Conservation (phyloP, 2,888 invertebrate species). For the Trichogramma evanescens region DNA sequence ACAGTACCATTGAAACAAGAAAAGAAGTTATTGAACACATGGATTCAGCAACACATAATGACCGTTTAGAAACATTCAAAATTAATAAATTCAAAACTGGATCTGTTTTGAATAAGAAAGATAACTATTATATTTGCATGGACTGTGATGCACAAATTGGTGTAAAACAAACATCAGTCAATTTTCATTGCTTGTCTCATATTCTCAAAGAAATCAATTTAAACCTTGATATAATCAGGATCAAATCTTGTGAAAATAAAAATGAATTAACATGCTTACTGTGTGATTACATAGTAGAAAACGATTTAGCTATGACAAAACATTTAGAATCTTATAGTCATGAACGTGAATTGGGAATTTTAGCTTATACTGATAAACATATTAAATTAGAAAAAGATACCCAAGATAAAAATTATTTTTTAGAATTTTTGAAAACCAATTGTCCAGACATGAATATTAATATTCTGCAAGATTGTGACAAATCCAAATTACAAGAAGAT, state of each 20-base stretch:
- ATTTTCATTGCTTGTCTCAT: constrained; percentile 3
- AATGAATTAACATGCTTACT: not conserved
- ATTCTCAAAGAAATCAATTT: not conserved
- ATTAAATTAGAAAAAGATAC: no score
- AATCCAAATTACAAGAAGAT: no score
- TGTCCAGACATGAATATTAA: no score
- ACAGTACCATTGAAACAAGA: no score
- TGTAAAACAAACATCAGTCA: not conserved
- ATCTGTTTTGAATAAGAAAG: not conserved
- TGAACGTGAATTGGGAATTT: no score
- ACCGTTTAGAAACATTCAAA: not conserved
- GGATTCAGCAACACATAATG: not conserved
- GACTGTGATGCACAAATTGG: not conserved
- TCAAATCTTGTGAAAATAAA: not conserved
- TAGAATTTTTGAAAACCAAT: no score
- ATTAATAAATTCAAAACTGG: no score
- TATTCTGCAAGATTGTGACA: no score
- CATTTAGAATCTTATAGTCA: not conserved
- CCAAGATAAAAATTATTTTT: no score
- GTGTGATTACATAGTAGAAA: not conserved
- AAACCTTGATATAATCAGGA: not conserved
- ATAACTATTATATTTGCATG: not conserved
- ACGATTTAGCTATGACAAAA: not conserved
- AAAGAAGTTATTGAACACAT: no score
- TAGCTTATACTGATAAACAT: no score